Conservation (phyloP, 2,888 invertebrate genomes). For the Oeneis ivallda region DNA sequence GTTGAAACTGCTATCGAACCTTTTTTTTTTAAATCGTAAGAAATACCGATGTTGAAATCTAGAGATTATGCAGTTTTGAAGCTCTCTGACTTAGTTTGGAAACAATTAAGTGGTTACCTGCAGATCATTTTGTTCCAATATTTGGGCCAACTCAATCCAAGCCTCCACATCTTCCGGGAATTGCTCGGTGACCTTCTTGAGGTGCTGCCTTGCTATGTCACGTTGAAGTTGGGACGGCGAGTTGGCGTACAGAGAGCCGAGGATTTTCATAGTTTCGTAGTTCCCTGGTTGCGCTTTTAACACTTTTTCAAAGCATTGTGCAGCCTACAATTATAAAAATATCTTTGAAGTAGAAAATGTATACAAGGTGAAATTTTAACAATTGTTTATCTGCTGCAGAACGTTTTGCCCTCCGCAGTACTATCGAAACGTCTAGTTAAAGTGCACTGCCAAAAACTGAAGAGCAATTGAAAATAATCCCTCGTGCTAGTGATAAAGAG, state of each 20-base stretch:
- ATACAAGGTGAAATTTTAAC: not conserved
- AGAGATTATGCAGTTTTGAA: no score
- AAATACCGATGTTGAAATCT: no score
- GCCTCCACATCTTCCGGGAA: constrained; percentile 99
- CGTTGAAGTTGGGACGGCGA: constrained; percentile 94
- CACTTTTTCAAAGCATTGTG: constrained; percentile 99
- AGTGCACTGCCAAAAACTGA: no score
- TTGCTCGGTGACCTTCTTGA: constrained; percentile 97
- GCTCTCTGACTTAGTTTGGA: not conserved
- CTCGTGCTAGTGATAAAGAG: no score
- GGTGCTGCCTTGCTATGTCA: constrained; percentile 95
- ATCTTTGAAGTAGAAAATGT: not conserved
- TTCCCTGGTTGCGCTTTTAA: constrained; percentile 98
- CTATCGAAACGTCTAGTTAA: no score
- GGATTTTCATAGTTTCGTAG: constrained; percentile 99
- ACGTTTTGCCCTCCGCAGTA: no score
- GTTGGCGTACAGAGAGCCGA: constrained; percentile 97
- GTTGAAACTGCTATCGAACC: no score
- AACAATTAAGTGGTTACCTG: constrained; percentile 59
- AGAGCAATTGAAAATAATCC: no score
- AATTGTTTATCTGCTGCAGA: no score
- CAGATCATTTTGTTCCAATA: constrained; percentile 96
- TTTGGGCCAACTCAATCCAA: constrained; percentile 99
- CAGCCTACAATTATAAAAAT: constrained; percentile 84
- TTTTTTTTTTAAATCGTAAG: no score